Base-by-base conservation (phyloP, 92 coral and sea anemone genomes). In the Scolanthus callimorphus region DNA sequence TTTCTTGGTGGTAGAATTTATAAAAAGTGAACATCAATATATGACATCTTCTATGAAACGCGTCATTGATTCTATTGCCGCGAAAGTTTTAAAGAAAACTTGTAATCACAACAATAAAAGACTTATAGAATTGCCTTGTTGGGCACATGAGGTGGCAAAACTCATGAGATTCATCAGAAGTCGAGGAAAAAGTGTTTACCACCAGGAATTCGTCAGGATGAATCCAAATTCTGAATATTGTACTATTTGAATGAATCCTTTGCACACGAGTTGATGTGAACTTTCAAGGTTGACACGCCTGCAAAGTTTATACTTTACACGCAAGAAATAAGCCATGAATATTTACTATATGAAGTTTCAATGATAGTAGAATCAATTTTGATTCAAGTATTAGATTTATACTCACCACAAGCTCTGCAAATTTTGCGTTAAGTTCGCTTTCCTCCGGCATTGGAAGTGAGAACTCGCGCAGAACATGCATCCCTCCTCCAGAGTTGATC, bases 381-480 rank as follows among this genome's bases (percentile, higher is more conserved):
- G 27, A 60, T 21, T 22, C 25, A 61, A 28, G 44, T 20, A 20
- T 44, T 29, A 2, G 4, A 1, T 1, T 41, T 23, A 37, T 17
- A 94, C 96, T 73, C 81, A 94, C 99, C 99, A 94, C 99, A 61
- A 94, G 83, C 64, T 94, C 99, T 10, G 96, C 90, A 77, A 94
- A 94, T 68, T 72, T 94, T 31, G 83, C 81, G 64, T 94, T 94
- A 56, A 94, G 96, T 81, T 94, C 99, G 63, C 88, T 70, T 58
- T 94, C 99, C 61, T 94, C 99, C 41, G 99, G 99, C 99, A 94
- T 94, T 31, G 99, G 99, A 20, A 72, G 59, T 4, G 90, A 68
- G 60, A 85, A 88, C 67, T 94, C 99, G 20, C 82, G 96, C 67
- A 94, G 83, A 4, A 73, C 60, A 19, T 88, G 99, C 63, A 92